phyloP scores from a whole-genome alignment of 2,888 invertebrate species.

The Darwinula stevensoni region DNA sequence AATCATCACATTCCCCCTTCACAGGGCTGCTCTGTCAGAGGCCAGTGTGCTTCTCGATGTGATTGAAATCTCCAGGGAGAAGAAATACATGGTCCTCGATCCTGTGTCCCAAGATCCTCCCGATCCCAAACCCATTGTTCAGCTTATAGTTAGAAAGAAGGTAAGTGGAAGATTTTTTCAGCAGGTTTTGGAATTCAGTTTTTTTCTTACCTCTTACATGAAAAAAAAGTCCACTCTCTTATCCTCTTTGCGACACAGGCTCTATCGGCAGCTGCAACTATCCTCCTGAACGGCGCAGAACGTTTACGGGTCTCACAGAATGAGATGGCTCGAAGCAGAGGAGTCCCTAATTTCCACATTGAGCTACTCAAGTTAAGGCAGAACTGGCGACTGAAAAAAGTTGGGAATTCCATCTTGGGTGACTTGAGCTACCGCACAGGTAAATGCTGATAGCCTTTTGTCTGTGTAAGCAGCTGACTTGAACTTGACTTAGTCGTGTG shows the following conservation, averaged over 20 bases:
- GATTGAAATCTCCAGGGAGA: slow-evolving; percentile 65
- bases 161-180: slow-evolving; percentile 15
- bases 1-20: slow-evolving; percentile 4
- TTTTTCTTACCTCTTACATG: slow-evolving; percentile 7
- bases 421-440: slow-evolving; percentile 76
- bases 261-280: slow-evolving; percentile 50
- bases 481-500: too few species aligned
- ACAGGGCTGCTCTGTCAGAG: slow-evolving; percentile 55
- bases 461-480: neutral
- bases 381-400: slow-evolving; percentile 87
- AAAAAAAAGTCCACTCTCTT: too few species aligned
- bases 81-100: slow-evolving; percentile 74
- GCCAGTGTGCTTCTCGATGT: slow-evolving; percentile 76
- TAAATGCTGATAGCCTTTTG: slow-evolving; percentile 13
- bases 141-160: slow-evolving; percentile 74
- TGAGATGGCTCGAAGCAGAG: slow-evolving; percentile 24
- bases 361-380: slow-evolving; percentile 61
- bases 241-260: slow-evolving; percentile 25
- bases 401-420: slow-evolving; percentile 75
- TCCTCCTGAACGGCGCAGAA: slow-evolving; percentile 57
- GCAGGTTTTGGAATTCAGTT: neutral
- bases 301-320: slow-evolving; percentile 47
- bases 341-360: slow-evolving; percentile 62
- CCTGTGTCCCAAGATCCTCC: slow-evolving; percentile 44
- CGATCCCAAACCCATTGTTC: slow-evolving; percentile 58